Conservation (phyloP, 2,888 invertebrate species). For the Campopleginae sp. region DNA sequence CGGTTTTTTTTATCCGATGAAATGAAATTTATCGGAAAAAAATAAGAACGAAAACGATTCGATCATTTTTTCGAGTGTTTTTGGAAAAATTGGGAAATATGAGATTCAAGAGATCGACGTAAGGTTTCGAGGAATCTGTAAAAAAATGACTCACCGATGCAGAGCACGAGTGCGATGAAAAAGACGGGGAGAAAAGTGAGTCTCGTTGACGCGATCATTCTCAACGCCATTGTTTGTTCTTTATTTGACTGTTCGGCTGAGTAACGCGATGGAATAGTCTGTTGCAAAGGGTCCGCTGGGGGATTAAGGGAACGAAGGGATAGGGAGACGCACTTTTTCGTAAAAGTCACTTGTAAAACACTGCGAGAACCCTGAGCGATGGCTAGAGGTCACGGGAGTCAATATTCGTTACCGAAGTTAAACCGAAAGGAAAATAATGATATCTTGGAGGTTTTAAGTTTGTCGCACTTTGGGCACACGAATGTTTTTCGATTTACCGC, state of each 20-base stretch:
- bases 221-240: slow-evolving; percentile 54
- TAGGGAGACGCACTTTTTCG: neutral
- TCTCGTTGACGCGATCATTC: slow-evolving; percentile 62
- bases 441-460: neutral
- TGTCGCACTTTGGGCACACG: neutral
- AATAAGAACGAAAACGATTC: no score
- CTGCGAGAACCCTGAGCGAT: neutral
- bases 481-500: neutral
- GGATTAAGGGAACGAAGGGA: neutral
- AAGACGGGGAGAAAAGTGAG: slow-evolving; percentile 53
- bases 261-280: neutral
- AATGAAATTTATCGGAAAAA: no score
- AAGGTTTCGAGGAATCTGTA: neutral
- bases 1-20: no score
- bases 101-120: neutral
- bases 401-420: neutral
- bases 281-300: neutral
- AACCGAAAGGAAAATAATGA: neutral
- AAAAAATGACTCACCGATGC: slow-evolving; percentile 65
- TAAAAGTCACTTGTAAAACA: slow-evolving; percentile 9
- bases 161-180: slow-evolving; percentile 58
- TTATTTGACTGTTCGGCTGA: neutral
- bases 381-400: neutral
- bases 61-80: no score
- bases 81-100: slow-evolving; percentile 4